A percentile compares a stretch with the other conserved stretches of the same genome.
Conservation (phyloP, 2,888 invertebrate genomes). For the Cinara cedri region DNA sequence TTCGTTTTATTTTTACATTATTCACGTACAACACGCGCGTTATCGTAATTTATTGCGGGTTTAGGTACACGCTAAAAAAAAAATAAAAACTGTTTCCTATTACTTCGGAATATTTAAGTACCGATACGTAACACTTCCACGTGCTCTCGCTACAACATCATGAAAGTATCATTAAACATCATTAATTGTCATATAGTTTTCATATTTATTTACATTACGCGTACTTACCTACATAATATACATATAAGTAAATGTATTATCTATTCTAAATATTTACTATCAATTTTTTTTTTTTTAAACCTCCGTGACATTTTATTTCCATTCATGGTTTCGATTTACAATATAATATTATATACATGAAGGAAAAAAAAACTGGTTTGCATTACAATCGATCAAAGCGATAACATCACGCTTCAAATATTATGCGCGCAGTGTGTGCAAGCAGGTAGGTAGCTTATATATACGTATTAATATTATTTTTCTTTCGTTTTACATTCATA, state of each 20-base stretch:
- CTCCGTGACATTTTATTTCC: background rate
- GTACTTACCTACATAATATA: too few relatives aligned
- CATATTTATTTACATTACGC: background rate
- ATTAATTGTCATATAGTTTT: too few relatives aligned
- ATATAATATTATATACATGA: background rate
- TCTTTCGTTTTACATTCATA: conserved; percentile 26
- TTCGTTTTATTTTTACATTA: too few relatives aligned
- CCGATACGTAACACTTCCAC: too few relatives aligned
- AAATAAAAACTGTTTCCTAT: too few relatives aligned
- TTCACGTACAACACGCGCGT: too few relatives aligned
- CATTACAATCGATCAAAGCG: conserved; percentile 40
- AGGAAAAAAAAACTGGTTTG: conserved; percentile 31
- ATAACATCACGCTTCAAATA: conserved; percentile 13
- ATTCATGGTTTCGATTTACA: conserved; percentile 33
- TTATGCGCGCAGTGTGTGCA: background rate
- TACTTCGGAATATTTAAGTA: too few relatives aligned
- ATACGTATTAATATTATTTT: background rate
- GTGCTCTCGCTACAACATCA: too few relatives aligned
- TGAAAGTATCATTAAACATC: too few relatives aligned
- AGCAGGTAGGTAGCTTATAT: conserved; percentile 18
- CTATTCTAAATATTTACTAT: background rate
- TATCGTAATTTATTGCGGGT: too few relatives aligned
- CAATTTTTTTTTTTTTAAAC: background rate
- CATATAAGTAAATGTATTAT: too few relatives aligned
- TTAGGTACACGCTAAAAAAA: too few relatives aligned